Evolutionary conservation across 2,888 invertebrate genomes (phyloP).

Genomic region (Lasius platythorax): DNA sequence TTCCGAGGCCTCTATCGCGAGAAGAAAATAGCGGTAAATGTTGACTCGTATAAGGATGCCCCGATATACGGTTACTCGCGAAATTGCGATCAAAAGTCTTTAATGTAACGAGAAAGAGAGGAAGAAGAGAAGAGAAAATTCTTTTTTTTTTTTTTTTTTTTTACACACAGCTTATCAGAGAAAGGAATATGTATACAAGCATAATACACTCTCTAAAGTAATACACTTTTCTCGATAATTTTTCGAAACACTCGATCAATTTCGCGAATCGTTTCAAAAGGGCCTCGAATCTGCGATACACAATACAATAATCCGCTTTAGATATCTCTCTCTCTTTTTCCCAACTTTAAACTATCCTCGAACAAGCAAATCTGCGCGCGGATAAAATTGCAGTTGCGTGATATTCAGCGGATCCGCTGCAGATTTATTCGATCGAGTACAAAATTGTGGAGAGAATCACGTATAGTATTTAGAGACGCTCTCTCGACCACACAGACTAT

Average conservation of each 20-base stretch:
- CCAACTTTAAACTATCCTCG: background rate
- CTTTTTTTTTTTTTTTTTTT: background rate
- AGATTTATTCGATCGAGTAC: background rate
- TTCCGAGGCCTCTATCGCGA: slow-evolving; percentile 21
- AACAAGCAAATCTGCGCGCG: background rate
- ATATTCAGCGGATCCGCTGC: background rate
- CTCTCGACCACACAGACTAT: background rate
- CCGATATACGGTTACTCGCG: background rate
- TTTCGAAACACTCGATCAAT: background rate
- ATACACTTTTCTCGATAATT: background rate
- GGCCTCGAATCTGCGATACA: background rate
- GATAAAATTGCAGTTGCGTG: background rate
- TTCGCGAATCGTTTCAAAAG: background rate
- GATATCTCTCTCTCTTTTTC: background rate
- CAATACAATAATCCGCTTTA: background rate
- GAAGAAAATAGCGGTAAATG: slow-evolving; percentile 22
- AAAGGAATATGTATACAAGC: background rate
- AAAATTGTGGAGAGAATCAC: background rate
- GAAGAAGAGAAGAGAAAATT: background rate
- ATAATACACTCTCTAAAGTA: background rate
- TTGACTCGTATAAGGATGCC: background rate
- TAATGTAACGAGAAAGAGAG: background rate
- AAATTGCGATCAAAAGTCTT: background rate
- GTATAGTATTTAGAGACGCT: background rate
- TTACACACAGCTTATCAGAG: background rate